Evolutionary conservation across 2,797 vertebrate species (phyloP).

Genomic region (Acanthurus lineatus): DNA sequence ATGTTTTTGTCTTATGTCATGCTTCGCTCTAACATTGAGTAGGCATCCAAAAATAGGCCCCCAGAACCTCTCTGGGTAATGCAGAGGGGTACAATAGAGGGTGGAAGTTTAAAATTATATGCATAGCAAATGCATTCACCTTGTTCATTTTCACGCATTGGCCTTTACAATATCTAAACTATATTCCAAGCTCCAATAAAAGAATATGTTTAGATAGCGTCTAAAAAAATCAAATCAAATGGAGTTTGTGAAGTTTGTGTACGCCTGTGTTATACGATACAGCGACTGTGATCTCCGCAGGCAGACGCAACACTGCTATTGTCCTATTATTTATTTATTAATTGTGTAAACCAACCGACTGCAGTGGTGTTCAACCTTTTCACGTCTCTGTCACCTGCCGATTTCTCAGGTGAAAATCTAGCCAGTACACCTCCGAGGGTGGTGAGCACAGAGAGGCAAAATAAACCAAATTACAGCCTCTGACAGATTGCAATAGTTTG

Average conservation of each 20-base stretch:
- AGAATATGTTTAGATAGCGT: background rate
- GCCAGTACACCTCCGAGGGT: background rate
- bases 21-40: conserved; percentile 7
- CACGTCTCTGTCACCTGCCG: conserved; percentile 59
- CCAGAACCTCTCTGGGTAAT: background rate
- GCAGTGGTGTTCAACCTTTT: conserved; percentile 42
- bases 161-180: background rate
- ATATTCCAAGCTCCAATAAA: background rate
- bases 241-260: background rate
- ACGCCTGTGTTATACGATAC: conserved; percentile 68
- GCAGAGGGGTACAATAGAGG: background rate
- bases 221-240: conserved; percentile 3
- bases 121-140: background rate
- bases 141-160: background rate
- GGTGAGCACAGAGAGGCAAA: background rate
- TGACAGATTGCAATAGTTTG: conserved; percentile 22
- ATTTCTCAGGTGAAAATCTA: conserved; percentile 48
- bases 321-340: conserved; percentile 84
- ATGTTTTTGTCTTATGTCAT: conserved; percentile 4
- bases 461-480: conserved; percentile 18
- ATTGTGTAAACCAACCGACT: conserved; percentile 71
- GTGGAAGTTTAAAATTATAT: background rate
- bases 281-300: conserved; percentile 33
- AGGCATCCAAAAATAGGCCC: background rate
- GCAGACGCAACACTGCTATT: conserved; percentile 66